Evolutionary conservation across 2,113 vertebrate species (phyloP), one percentile per base, ranked within the genome.

Genomic region (Antechinus stuartii): DNA sequence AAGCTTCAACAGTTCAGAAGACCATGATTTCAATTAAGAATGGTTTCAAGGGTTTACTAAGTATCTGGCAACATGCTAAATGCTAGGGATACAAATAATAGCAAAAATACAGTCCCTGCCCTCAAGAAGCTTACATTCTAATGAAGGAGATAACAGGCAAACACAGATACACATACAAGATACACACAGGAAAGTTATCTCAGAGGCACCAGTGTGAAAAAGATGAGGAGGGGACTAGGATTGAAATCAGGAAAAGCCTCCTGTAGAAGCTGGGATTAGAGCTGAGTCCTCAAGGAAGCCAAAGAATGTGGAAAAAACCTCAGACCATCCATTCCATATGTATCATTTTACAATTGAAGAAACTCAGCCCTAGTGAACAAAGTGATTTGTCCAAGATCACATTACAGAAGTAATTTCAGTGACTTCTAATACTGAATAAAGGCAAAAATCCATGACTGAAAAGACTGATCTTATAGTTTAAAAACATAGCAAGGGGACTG

Each of bases 361-460:
- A 61, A 76, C 30, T 76, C 68, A 84, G 16, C 19, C 68, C 68
- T 42, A 84, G 68, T 84, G 68, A 84, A 84, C n/a, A n/a, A 8
- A 42, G 68, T 42, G 2, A 42, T 19, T 23, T 84, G n/a, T 42
- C 35, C 68, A 84, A 23, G 35, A 42, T 23, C 16, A 84, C 19
- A 22, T 16, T 24, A 46, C n/a, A 90, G 25, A 27, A 14, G 89
- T 68, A 49, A 27, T 11, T 96, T 92, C 35, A 90, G 84, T 96
- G 49, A 55, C 90, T 89, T 90, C 90, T 54, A 84, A 76, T 42
- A 95, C 6, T 93, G 46, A 93, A 91, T 54, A 52, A 84, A 42
- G 91, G 93, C 53, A 92, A 93, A 95, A 84, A 93, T 57, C 91
- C 12, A 9, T 8, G 91, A 19, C 23, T 84, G n/a, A 84, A 23